Percentiles rank a stretch among this genome's conserved stretches.
Evolutionary conservation across 92 coral and sea anemone species (phyloP).

Genomic region (Metridium senile): DNA sequence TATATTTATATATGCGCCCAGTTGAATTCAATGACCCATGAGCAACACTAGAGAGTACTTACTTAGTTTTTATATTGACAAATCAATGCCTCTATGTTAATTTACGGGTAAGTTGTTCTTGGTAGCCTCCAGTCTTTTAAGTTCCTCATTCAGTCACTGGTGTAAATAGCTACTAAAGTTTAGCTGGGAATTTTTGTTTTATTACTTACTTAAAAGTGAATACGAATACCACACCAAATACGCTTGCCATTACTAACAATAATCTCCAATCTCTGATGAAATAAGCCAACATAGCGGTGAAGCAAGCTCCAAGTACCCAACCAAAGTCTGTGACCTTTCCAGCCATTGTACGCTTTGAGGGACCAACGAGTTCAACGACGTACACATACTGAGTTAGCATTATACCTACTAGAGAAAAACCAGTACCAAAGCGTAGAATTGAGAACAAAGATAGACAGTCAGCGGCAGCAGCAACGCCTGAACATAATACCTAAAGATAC

Average conservation of each 20-base stretch:
- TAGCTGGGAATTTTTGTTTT: too few relatives aligned
- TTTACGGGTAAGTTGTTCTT: too few relatives aligned
- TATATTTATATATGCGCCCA: too few relatives aligned
- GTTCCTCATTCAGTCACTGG: too few relatives aligned
- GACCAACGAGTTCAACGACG: slow-evolving; percentile 55
- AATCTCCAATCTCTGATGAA: slow-evolving; percentile 54
- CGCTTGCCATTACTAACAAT: slow-evolving; percentile 29
- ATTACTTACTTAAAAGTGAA: slow-evolving; percentile 48
- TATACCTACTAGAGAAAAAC: slow-evolving; percentile 45
- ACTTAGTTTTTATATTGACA: not conserved
- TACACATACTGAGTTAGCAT: slow-evolving; percentile 59
- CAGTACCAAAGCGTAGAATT: slow-evolving; percentile 49
- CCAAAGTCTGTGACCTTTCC: slow-evolving; percentile 55
- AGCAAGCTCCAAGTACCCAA: slow-evolving; percentile 51
- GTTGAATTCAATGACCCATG: too few relatives aligned
- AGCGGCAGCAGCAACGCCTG: slow-evolving; percentile 48
- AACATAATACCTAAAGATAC: slow-evolving; percentile 33
- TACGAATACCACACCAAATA: slow-evolving; percentile 41
- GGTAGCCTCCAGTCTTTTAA: too few relatives aligned
- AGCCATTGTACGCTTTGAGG: slow-evolving; percentile 54
- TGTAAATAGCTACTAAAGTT: too few relatives aligned
- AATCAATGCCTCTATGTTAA: too few relatives aligned
- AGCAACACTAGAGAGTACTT: not conserved
- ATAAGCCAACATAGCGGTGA: slow-evolving; percentile 48
- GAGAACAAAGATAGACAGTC: slow-evolving; percentile 62